These are phyloP conservation scores for Macrocentrus cingulum DNA, from an alignment of 1,140 invertebrate genomes.

Conservation along the genomic window DNA sequence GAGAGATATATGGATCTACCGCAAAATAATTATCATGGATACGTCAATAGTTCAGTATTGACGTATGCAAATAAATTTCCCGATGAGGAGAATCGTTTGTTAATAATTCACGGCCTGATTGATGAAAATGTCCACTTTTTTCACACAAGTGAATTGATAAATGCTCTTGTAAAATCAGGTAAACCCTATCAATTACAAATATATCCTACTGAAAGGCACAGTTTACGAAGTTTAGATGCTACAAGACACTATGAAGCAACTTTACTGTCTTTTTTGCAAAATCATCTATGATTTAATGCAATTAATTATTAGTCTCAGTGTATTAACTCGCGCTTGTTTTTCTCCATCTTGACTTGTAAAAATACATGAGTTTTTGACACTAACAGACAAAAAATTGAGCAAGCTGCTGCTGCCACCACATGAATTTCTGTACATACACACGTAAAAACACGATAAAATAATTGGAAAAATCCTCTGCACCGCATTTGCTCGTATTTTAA, in stretches of 20 bases:
- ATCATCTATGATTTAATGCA: conserved; percentile 65
- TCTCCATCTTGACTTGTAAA: too few relatives aligned
- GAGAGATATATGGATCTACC: conserved; percentile 97
- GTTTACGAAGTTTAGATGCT: conserved; percentile 86
- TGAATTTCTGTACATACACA: too few relatives aligned
- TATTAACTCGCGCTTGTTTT: too few relatives aligned
- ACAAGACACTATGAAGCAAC: conserved; percentile 96
- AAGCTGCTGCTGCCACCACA: too few relatives aligned
- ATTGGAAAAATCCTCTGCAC: too few relatives aligned
- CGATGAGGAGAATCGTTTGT: conserved; percentile 87
- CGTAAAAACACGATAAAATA: too few relatives aligned
- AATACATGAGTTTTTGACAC: too few relatives aligned
- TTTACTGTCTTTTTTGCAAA: conserved; percentile 88
- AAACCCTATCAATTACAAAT: conserved; percentile 91
- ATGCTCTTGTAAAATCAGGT: conserved; percentile 84
- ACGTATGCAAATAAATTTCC: conserved; percentile 84
- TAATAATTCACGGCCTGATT: conserved; percentile 97
- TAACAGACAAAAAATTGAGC: too few relatives aligned
- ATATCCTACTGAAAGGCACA: conserved; percentile 94
- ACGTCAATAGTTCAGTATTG: conserved; percentile 76
- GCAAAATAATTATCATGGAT: conserved; percentile 75
- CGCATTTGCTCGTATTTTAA: too few relatives aligned
- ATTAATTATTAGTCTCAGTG: too few relatives aligned
- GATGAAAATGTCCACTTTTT: conserved; percentile 99
- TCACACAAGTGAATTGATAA: conserved; percentile 90